Evolutionary conservation across 2,113 vertebrate genomes (phyloP).

Genomic region (Xiphias gladius): DNA sequence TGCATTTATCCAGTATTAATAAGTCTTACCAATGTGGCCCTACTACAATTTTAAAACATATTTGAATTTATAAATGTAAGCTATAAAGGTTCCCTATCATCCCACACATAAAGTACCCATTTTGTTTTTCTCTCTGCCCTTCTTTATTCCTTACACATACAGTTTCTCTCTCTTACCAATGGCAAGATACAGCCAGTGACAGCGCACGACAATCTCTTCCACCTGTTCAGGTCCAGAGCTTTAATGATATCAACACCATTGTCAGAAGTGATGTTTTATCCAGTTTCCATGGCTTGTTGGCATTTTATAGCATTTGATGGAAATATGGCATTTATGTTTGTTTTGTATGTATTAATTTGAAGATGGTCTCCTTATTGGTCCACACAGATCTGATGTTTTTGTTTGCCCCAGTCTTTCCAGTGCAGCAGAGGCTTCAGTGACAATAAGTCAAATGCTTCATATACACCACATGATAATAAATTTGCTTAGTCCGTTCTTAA

Average conservation of each 20-base stretch:
- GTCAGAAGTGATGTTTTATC: constrained; percentile 25
- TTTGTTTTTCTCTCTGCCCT: constrained; percentile 46
- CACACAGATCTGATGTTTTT: not conserved
- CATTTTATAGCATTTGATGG: not conserved
- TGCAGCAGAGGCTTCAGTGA: not conserved
- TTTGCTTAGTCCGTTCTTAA: not conserved
- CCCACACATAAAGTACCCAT: constrained; percentile 52
- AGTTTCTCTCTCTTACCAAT: constrained; percentile 39
- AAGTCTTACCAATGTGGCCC: constrained; percentile 33
- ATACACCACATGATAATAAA: not conserved
- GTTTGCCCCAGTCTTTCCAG: not conserved
- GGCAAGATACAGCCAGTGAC: constrained; percentile 49
- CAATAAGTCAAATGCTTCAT: not conserved
- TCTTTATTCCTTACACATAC: constrained; percentile 61
- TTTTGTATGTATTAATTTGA: constrained; percentile 10
- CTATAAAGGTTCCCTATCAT: constrained; percentile 44
- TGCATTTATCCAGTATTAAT: constrained; percentile 36
- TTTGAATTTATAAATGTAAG: constrained; percentile 53
- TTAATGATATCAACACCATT: constrained; percentile 23
- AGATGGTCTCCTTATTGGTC: not conserved
- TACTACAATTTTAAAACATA: constrained; percentile 36
- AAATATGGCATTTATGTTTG: no score
- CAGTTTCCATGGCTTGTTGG: constrained; percentile 15
- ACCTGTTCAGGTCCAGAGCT: constrained; percentile 46
- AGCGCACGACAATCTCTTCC: constrained; percentile 50